Evolutionary conservation across 1,140 invertebrate species (phyloP).

Genomic region (Zaprionus ornatus): DNA sequence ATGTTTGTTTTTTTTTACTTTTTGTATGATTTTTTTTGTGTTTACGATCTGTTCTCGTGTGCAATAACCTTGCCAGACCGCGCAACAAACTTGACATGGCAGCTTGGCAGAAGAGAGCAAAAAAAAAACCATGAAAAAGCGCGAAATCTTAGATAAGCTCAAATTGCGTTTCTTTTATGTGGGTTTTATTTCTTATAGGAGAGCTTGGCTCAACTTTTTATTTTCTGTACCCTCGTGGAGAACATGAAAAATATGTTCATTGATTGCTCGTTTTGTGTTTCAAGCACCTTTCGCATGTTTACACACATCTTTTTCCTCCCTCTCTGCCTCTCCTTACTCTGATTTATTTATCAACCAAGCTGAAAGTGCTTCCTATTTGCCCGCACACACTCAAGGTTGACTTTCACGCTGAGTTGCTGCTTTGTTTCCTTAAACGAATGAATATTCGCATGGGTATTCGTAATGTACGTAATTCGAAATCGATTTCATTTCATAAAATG

Average conservation of each 20-base stretch:
- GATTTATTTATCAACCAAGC: slow-evolving; percentile 59
- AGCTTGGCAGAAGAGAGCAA: slow-evolving; percentile 40
- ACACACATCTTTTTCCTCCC: slow-evolving; percentile 47
- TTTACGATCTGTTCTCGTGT: slow-evolving; percentile 52
- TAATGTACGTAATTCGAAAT: slow-evolving; percentile 66
- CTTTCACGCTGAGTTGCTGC: slow-evolving; percentile 59
- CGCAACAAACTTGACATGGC: slow-evolving; percentile 55
- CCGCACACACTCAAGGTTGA: slow-evolving; percentile 48
- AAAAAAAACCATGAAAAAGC: slow-evolving; percentile 26
- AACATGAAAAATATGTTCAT: slow-evolving; percentile 66
- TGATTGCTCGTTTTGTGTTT: slow-evolving; percentile 45
- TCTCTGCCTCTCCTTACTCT: slow-evolving; percentile 11
- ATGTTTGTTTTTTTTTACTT: slow-evolving; percentile 9
- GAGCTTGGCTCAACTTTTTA: slow-evolving; percentile 6
- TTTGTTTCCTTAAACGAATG: slow-evolving; percentile 46
- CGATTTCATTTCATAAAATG: slow-evolving; percentile 53
- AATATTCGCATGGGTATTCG: slow-evolving; percentile 12
- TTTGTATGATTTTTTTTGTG: slow-evolving; percentile 15
- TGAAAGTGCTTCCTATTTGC: slow-evolving; percentile 52
- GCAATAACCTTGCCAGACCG: slow-evolving; percentile 65
- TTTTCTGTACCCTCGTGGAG: slow-evolving; percentile 25
- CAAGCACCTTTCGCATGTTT: slow-evolving; percentile 52
- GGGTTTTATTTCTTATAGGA: slow-evolving; percentile 16
- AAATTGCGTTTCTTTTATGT: slow-evolving; percentile 56
- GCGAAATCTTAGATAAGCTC: slow-evolving; percentile 66